Evolutionary conservation across 2,113 vertebrate species (phyloP), one percentile per base, ranked within the genome.

Genomic region (Centrocercus urophasianus): DNA sequence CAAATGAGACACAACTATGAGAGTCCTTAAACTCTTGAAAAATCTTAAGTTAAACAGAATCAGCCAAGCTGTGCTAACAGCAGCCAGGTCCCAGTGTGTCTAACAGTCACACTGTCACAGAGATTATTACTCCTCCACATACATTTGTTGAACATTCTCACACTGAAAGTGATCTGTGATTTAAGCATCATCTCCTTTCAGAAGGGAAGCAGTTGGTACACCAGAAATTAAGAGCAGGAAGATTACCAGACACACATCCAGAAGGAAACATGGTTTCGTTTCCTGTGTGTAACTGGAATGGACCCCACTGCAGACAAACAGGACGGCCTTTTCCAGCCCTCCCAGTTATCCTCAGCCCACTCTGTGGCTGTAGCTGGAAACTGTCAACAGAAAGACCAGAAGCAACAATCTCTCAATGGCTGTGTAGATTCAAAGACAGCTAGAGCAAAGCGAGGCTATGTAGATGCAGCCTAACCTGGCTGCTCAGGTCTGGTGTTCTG

Each of bases 201-300:
- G 60, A 71, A 47, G 18, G 7, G 18, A 48, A 15, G 6, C 13
- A 52, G 11, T 8, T 57, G 30, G 61, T 45, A 18, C 21, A 76
- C 21, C 43, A 57, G 21, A 14, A 67, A 60, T 15, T 40, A 25
- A 21, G 47, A 24, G 12, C 25, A 38, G 15, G 42, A 60, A 60
- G 34, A 18, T 59, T 64, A 40, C 19, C 48, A 63, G 21, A 48
- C 5, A 7, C 32, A 70, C 27, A 32, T 57, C 18, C 45, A 64
- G 27, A 65, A 83, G 7, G 54, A 76, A 85, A 67, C 10, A 57
- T 0, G 0, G 11, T 22, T 65, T 52, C 36, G n/a, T 50, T 27
- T 70, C 45, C 45, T 36, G 11, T 11, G 20, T 50, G 75, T 48
- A 28, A n/a, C 7, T 52, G 36, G 60, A 50, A 63, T 16, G 48